Evolutionary conservation across 2,113 vertebrate genomes (phyloP).

Genomic region (Lepidothrix coronata): DNA sequence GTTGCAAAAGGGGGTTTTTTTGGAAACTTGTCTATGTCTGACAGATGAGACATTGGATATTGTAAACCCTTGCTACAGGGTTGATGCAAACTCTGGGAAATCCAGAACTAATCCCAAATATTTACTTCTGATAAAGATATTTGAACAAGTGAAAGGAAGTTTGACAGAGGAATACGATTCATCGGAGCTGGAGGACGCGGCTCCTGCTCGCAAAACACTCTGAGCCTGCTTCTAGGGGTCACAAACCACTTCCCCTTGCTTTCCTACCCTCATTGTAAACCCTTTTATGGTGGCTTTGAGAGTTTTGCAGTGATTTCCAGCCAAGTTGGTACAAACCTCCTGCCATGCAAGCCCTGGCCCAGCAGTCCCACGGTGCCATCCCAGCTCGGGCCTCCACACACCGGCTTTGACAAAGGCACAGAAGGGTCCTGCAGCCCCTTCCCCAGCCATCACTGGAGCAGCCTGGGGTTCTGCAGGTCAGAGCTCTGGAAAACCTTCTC

Average conservation of each 20-base stretch:
- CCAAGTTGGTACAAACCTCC: neutral
- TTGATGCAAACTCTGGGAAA: neutral
- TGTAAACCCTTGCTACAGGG: neutral
- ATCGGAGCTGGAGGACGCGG: neutral
- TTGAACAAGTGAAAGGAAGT: neutral
- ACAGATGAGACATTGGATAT: neutral
- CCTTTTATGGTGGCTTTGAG: neutral
- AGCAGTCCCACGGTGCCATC: neutral
- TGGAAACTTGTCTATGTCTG: neutral
- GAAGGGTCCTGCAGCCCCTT: neutral
- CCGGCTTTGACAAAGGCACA: neutral
- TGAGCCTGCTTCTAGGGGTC: rapidly evolving
- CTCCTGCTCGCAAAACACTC: rapidly evolving
- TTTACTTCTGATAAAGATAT: neutral
- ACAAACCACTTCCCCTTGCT: neutral
- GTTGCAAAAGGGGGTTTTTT: neutral
- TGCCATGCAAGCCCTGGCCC: too few relatives aligned
- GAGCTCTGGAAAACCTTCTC: neutral
- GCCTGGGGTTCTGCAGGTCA: neutral
- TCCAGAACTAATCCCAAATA: neutral
- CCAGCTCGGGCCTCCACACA: neutral
- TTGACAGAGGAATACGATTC: neutral
- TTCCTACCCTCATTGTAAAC: neutral
- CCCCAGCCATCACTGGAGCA: neutral
- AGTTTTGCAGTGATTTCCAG: neutral